Evolutionary conservation across 2,888 invertebrate species (phyloP).

Genomic region (Tromatobia lineatoria): DNA sequence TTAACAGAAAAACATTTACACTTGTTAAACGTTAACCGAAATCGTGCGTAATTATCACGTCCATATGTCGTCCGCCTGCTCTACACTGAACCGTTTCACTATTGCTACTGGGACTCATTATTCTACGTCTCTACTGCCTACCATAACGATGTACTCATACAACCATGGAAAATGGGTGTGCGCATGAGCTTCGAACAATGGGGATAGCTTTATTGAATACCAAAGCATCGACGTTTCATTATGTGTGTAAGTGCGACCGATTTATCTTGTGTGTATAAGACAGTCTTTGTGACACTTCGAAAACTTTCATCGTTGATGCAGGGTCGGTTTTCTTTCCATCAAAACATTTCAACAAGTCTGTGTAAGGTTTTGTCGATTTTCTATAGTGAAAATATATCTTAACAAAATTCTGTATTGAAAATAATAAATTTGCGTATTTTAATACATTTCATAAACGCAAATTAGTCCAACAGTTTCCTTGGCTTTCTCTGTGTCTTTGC

Average conservation of each 20-base stretch:
- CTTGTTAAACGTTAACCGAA: conserved; percentile 70
- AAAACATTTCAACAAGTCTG: neutral
- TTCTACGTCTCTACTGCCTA: conserved; percentile 45
- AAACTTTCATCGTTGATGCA: conserved; percentile 20
- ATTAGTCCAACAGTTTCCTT: too few relatives aligned
- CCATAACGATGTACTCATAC: conserved; percentile 31
- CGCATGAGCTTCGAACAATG: conserved; percentile 67
- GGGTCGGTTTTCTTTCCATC: neutral
- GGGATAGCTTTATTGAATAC: conserved; percentile 58
- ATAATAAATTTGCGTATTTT: too few relatives aligned
- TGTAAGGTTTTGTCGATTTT: neutral
- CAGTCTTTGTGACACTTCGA: conserved; percentile 8
- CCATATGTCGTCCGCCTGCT: conserved; percentile 65
- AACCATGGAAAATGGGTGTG: conserved; percentile 57
- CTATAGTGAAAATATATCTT: neutral
- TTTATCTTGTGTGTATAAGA: neutral
- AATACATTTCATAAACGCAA: too few relatives aligned
- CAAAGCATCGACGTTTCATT: conserved; percentile 45
- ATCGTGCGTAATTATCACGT: conserved; percentile 64
- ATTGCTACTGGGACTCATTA: conserved; percentile 64
- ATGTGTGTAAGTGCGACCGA: neutral
- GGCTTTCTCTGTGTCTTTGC: too few relatives aligned
- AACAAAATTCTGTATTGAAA: too few relatives aligned
- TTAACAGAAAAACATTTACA: conserved; percentile 70
- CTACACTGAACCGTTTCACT: conserved; percentile 60